Conservation (phyloP, 1,140 invertebrate species). For the Conus ventricosus region DNA sequence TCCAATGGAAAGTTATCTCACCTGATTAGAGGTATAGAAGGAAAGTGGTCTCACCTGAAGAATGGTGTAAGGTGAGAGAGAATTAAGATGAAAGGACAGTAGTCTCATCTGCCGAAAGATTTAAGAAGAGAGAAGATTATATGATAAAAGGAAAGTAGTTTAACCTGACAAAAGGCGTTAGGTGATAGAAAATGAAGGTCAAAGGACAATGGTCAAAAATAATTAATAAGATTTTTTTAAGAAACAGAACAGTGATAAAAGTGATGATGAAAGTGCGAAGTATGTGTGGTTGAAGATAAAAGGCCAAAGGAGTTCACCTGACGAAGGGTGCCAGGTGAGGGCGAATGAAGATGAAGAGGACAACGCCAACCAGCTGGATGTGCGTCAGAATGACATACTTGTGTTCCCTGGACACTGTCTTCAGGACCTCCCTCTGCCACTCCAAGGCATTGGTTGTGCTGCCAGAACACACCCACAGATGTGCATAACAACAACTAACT, state of each 20-base stretch:
- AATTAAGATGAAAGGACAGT: too few species aligned
- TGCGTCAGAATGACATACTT: constrained; percentile 95
- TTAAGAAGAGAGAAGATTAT: too few species aligned
- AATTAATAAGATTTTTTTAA: too few species aligned
- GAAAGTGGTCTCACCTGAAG: too few species aligned
- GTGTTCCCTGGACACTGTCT: constrained; percentile 90
- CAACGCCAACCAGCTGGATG: constrained; percentile 98
- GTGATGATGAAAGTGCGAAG: constrained; percentile 93
- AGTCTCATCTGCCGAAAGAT: background rate
- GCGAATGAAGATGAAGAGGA: constrained; percentile 94
- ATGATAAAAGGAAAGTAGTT: too few species aligned
- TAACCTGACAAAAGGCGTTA: background rate
- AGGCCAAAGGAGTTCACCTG: constrained; percentile 68
- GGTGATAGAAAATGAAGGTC: background rate
- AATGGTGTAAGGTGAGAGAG: too few species aligned
- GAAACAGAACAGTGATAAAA: constrained; percentile 77
- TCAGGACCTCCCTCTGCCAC: constrained; percentile 96
- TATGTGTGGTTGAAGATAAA: background rate
- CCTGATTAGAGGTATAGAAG: too few species aligned
- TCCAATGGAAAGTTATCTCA: too few species aligned
- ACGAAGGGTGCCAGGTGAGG: constrained; percentile 91
- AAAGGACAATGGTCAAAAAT: background rate
- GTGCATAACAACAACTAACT: background rate
- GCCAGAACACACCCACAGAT: constrained; percentile 41
- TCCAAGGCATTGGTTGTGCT: constrained; percentile 96